Base-by-base conservation (phyloP, 1,140 invertebrate species). In the Mamestra configurata region DNA sequence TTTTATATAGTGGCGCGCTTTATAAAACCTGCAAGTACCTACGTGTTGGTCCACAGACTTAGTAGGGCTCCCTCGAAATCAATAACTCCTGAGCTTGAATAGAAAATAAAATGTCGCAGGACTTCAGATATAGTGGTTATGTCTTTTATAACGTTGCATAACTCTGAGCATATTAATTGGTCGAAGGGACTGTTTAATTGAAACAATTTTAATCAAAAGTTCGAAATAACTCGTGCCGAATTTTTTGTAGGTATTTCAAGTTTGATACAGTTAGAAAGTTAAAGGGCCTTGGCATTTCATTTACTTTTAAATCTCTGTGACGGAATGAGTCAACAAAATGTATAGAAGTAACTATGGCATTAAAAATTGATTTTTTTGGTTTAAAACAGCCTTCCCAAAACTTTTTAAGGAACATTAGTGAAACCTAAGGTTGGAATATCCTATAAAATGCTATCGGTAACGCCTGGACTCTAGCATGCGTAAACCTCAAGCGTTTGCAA, bases 1-100 rank as follows among this genome's bases (percentile, higher is more conserved):
- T 73, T 73, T 73, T 73, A 55, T 73, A 73, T 40, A 55, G 71
- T 35, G 27, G 49, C n/a, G n/a, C 71, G 53, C 27, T 57, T 73
- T 73, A 73, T 73, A 59, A 68, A 15, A 66, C 18, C 35, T 40
- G 61, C 18, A 11, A 66, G 61, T 66, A 66, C 61, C 61, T 40
- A 20, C 35, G 8, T 20, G 35, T 37, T 64, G 59, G 31, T 40
- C 61, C 18, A 22, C 61, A 18, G 59, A 20, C n/a, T 64, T 70
- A 27, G 49, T 53, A 18, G 49, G 24, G 49, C 6, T 35, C 49
- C 31, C 20, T 31, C 13, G 11, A 59, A 75, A 75, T 35, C 40
- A 59, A 59, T 59, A 75, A 37, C 61, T 40, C 10, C 10, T 49
- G 4, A n/a, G 15, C 35, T 40, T 40, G 18, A 66, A 66, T 40